Evolutionary conservation across 2,888 invertebrate genomes (phyloP), one percentile per base, ranked within the genome.

Genomic region (Spodoptera picta): DNA sequence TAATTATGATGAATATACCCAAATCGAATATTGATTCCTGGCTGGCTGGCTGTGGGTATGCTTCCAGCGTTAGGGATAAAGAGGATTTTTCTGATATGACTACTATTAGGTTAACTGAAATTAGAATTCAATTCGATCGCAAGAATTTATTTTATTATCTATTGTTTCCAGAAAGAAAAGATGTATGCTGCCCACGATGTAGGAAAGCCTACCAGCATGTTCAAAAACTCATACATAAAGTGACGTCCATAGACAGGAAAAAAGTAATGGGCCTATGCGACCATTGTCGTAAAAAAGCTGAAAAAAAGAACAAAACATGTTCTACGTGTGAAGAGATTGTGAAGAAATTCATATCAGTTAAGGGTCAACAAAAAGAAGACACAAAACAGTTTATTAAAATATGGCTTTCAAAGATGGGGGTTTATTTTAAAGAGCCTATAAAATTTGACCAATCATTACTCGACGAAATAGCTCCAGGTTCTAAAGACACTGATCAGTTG

Each of bases 161-260:
- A 27, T 55, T 59, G 59, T 84, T 89, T 75, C 5, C 85, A 92
- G 92, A 83, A 49, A 46, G 76, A 69, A 77, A 78, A 49, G 75
- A 80, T 58, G 75, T 88, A 63, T 80, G 67, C 47, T 93, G 93
- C 69, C 84, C 83, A 53, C 82, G 89, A 60, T 93, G 93, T 80
- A 85, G 82, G 69, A 77, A 83, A 59, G 83, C 83, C 62, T 70
- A 87, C 64, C 76, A 87, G 66, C 81, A 83, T 58, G 84, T 87
- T n/a, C 77, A 84, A 68, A 81, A 79, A 59, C 70, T 89, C 52
- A 65, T 88, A 47, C 72, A 78, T 65, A 82, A 75, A 65, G 60
- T 85, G 46, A 74, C 83, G 46, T 71, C 65, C 42, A 75, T 87
- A 60, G 77, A 83, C 46, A 84, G 71, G 73, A 83, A 83, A 11